phyloP scores from a whole-genome alignment of 2,888 invertebrate genomes.

The Heliconius cydno region DNA sequence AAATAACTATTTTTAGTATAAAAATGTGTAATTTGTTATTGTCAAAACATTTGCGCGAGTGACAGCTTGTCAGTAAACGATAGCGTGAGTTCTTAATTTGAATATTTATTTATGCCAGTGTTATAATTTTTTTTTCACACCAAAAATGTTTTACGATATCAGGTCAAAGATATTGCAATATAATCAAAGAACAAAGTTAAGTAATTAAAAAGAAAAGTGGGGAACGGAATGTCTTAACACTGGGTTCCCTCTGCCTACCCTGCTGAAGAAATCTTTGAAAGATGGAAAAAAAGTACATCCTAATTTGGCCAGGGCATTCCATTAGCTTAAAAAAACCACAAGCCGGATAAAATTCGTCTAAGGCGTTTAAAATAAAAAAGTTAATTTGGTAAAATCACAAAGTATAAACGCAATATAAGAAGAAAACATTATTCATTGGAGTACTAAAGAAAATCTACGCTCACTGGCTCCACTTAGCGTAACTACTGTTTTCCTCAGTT shows the following conservation, averaged over 20 bases:
- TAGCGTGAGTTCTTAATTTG: not conserved
- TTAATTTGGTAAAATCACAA: not conserved
- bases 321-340: not conserved
- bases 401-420: not conserved
- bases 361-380: not conserved
- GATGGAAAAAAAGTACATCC: not conserved
- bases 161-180: too few relatives aligned
- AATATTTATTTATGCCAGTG: not conserved
- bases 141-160: too few relatives aligned
- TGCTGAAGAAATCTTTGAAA: too few relatives aligned
- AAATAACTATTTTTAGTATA: not conserved
- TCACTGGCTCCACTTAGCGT: slow-evolving; percentile 28
- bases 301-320: not conserved
- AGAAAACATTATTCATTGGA: slow-evolving; percentile 5
- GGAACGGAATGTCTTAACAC: too few relatives aligned
- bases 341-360: not conserved
- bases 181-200: too few relatives aligned
- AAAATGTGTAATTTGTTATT: not conserved
- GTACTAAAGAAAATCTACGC: slow-evolving; percentile 19
- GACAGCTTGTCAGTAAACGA: not conserved
- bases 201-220: too few relatives aligned
- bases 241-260: not conserved
- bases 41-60: not conserved
- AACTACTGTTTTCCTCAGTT: slow-evolving; percentile 27
- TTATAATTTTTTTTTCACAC: not conserved